Conservation (phyloP, 1,140 invertebrate genomes). For the Penaeus indicus region DNA sequence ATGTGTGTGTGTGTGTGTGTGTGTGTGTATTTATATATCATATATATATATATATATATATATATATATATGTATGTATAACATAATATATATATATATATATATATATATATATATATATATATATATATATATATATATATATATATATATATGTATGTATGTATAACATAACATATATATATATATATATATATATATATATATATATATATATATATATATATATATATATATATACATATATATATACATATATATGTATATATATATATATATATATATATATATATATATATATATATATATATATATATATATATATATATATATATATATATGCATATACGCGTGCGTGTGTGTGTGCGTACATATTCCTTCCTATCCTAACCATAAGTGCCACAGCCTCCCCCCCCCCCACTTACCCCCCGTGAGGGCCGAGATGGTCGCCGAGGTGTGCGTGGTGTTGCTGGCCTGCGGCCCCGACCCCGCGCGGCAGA, state of each 20-base stretch:
- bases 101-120: conserved; percentile 38
- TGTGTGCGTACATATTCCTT: background rate
- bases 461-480: conserved; percentile 36
- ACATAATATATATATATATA: conserved; percentile 27
- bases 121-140: conserved; percentile 28
- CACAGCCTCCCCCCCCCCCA: background rate
- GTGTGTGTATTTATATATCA: background rate
- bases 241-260: conserved; percentile 29
- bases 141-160: conserved; percentile 11
- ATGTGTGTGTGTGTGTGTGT: background rate
- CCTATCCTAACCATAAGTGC: too few species aligned
- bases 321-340: background rate
- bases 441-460: conserved; percentile 47
- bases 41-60: too few species aligned
- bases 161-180: conserved; percentile 19
- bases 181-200: background rate
- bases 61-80: too few species aligned
- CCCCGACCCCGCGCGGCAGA: conserved; percentile 36
- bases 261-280: conserved; percentile 15
- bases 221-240: background rate
- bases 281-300: background rate
- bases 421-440: conserved; percentile 53
- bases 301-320: background rate
- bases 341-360: background rate
- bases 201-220: background rate